phyloP scores from a whole-genome alignment of 2,797 vertebrate species.

The Gorsachius magnificus region DNA sequence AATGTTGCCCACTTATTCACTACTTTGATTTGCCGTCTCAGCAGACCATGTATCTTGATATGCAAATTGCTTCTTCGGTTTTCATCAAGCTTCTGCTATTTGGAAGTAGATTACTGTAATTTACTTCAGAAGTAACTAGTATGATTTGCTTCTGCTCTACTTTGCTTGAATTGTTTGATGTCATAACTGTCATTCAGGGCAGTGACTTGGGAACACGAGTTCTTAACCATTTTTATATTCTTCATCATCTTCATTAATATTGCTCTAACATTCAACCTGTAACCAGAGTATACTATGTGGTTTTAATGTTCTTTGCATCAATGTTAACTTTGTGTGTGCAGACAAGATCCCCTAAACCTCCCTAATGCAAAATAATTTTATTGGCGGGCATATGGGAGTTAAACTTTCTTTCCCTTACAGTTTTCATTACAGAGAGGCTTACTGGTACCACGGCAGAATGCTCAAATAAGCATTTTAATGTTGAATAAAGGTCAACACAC shows the following conservation, averaged over 20 bases:
- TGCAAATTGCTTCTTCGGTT: background rate
- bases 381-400: conserved; percentile 52
- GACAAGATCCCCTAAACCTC: background rate
- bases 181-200: background rate
- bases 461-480: conserved; percentile 81
- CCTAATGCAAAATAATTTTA: conserved; percentile 27
- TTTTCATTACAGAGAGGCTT: conserved; percentile 76
- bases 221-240: background rate
- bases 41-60: background rate
- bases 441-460: conserved; percentile 71
- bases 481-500: conserved; percentile 79
- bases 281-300: background rate
- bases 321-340: background rate
- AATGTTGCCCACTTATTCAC: background rate
- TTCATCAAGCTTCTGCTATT: background rate
- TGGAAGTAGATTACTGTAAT: background rate
- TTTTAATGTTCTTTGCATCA: conserved; percentile 1
- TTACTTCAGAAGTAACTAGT: background rate
- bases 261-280: background rate
- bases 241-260: background rate
- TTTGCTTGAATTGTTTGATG: background rate
- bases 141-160: background rate
- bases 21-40: background rate
- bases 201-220: background rate
- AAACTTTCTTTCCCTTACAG: conserved; percentile 71